A percentile compares a stretch with the other conserved stretches of the same genome.
These are phyloP conservation scores for Lepidocolaptes lacrymiger DNA, from an alignment of 2,797 vertebrate species.

Conservation along the genomic window DNA sequence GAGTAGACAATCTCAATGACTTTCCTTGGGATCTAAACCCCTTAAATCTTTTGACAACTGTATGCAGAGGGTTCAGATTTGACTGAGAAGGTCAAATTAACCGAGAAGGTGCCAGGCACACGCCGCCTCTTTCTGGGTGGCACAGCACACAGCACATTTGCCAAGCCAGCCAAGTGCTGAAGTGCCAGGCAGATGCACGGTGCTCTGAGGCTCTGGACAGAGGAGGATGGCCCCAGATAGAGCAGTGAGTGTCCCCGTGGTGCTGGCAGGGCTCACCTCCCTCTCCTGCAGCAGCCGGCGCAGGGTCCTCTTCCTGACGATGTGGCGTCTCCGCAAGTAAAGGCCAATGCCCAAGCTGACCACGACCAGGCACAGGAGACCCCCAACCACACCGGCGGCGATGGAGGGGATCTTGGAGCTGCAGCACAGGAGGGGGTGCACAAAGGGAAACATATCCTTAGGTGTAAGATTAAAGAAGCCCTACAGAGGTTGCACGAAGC, in stretches of 20 bases:
- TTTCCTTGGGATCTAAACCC: neutral
- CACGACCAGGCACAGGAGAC: slow-evolving; percentile 85
- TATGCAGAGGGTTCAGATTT: neutral
- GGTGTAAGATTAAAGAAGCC: neutral
- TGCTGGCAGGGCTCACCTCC: slow-evolving; percentile 75
- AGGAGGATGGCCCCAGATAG: fast-evolving
- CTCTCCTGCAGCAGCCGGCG: slow-evolving; percentile 93
- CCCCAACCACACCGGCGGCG: slow-evolving; percentile 88
- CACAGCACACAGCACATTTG: fast-evolving
- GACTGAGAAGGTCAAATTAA: too few relatives aligned
- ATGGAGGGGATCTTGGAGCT: slow-evolving; percentile 88
- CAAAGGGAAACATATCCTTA: neutral
- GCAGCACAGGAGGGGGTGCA: neutral
- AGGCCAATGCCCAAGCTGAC: slow-evolving; percentile 86
- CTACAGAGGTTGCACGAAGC: neutral
- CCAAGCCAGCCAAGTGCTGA: neutral
- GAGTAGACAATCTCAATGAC: neutral
- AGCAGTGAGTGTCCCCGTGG: neutral
- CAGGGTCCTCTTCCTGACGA: slow-evolving; percentile 92
- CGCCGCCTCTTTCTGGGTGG: fast-evolving
- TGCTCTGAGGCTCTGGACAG: neutral
- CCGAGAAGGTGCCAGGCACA: neutral
- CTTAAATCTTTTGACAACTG: neutral
- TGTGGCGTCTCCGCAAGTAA: slow-evolving; percentile 87
- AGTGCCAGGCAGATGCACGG: neutral